Conservation (phyloP, 1,140 invertebrate species). For the Physella acuta region DNA sequence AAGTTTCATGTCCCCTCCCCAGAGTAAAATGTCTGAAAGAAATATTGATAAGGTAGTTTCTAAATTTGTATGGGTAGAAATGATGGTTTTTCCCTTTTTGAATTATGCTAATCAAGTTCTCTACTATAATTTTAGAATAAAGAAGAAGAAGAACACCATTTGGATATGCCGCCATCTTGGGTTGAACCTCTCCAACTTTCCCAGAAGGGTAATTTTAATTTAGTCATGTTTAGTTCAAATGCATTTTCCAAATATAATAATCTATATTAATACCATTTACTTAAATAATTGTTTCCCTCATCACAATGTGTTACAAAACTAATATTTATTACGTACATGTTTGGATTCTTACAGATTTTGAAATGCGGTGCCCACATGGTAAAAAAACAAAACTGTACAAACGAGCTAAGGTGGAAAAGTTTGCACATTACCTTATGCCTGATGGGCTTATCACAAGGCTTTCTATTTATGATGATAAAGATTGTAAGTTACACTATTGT, state of each 20-base stretch:
- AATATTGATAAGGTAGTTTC: too few relatives aligned
- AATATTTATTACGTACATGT: too few relatives aligned
- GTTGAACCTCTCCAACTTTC: conserved; percentile 72
- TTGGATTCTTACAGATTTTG: conserved; percentile 68
- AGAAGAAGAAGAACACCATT: conserved; percentile 20
- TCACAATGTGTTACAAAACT: too few relatives aligned
- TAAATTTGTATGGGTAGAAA: too few relatives aligned
- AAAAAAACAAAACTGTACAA: conserved; percentile 75
- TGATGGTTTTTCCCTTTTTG: too few relatives aligned
- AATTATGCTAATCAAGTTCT: too few relatives aligned
- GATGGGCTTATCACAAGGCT: conserved; percentile 74
- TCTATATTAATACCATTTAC: too few relatives aligned
- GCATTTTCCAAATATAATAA: too few relatives aligned
- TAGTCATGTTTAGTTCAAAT: too few relatives aligned
- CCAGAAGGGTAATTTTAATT: conserved; percentile 63
- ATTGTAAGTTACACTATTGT: conserved; percentile 64
- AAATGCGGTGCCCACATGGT: conserved; percentile 73
- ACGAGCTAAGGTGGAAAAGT: conserved; percentile 74
- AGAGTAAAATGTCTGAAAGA: too few relatives aligned
- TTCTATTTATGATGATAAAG: conserved; percentile 71
- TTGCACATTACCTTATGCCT: conserved; percentile 72
- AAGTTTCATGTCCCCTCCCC: too few relatives aligned
- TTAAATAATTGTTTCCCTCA: too few relatives aligned
- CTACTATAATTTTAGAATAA: conserved; percentile 26
- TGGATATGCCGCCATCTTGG: conserved; percentile 74